Conservation (phyloP, 2,797 vertebrate species). For the Malurus splendens region DNA sequence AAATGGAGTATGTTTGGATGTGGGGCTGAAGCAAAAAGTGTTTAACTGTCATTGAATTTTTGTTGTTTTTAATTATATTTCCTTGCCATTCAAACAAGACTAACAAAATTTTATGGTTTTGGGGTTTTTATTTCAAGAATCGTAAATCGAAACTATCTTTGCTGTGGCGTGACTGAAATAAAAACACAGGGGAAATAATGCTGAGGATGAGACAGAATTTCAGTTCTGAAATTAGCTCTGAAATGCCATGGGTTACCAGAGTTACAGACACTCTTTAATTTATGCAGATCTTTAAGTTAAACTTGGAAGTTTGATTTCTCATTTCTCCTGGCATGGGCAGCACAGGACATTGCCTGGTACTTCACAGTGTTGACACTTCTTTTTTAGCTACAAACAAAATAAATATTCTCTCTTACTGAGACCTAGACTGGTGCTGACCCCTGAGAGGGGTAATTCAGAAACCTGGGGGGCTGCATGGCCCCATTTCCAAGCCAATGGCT, state of each 20-base stretch:
- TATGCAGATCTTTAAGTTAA: background rate
- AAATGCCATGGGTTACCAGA: background rate
- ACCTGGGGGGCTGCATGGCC: background rate
- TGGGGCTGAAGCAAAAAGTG: background rate
- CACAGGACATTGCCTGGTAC: background rate
- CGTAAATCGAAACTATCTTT: background rate
- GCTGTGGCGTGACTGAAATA: background rate
- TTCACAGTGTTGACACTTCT: background rate
- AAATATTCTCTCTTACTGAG: background rate
- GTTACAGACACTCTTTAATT: background rate
- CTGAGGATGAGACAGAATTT: background rate
- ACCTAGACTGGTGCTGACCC: background rate
- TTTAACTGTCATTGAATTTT: background rate
- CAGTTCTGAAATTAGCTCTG: background rate
- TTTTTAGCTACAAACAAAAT: background rate
- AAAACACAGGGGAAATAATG: background rate
- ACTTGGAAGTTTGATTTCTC: background rate
- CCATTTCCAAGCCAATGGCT: background rate
- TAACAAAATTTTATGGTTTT: background rate
- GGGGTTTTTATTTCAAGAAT: background rate
- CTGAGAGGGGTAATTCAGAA: background rate
- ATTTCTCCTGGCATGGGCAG: background rate
- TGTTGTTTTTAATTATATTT: background rate
- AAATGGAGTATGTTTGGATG: background rate
- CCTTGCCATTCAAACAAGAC: background rate